Percentiles rank a stretch among this genome's conserved stretches.
phyloP scores from a whole-genome alignment of 2,888 invertebrate species.

The Zaprionus obscuricornis region DNA sequence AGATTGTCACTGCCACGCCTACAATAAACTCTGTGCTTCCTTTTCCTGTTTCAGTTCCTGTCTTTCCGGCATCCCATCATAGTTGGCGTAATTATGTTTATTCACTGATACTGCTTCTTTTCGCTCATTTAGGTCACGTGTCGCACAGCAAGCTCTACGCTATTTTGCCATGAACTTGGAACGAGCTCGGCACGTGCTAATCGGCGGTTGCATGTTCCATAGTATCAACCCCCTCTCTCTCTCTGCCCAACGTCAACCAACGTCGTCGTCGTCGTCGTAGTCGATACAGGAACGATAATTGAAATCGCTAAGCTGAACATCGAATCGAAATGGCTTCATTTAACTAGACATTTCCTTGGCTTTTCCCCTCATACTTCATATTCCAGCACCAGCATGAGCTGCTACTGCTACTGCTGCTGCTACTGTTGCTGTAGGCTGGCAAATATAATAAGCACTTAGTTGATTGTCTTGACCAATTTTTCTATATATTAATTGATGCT shows the following conservation, averaged over 20 bases:
- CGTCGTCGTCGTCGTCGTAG: too few relatives aligned
- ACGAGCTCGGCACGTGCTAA: conserved; percentile 76
- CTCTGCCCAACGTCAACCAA: neutral
- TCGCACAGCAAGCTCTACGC: conserved; percentile 22
- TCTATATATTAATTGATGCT: conserved; percentile 15
- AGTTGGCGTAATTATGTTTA: conserved; percentile 73
- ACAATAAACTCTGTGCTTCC: neutral
- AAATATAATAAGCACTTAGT: conserved; percentile 39
- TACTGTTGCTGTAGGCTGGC: too few relatives aligned
- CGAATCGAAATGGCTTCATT: conserved; percentile 69
- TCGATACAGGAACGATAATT: conserved; percentile 63
- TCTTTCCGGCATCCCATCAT: too few relatives aligned
- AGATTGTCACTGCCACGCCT: conserved; percentile 50
- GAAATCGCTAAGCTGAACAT: conserved; percentile 64
- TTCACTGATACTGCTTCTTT: conserved; percentile 51
- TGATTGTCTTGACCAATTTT: conserved; percentile 52
- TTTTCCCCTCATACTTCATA: conserved; percentile 1
- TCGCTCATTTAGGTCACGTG: conserved; percentile 67
- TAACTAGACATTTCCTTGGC: conserved; percentile 48
- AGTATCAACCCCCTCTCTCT: conserved; percentile 22
- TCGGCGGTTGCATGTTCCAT: conserved; percentile 64
- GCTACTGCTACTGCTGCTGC: too few relatives aligned
- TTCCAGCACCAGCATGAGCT: too few relatives aligned
- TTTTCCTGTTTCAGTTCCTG: neutral
- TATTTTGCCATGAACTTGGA: conserved; percentile 16